Evolutionary conservation across 1,140 invertebrate species (phyloP).

Genomic region (Musca domestica): DNA sequence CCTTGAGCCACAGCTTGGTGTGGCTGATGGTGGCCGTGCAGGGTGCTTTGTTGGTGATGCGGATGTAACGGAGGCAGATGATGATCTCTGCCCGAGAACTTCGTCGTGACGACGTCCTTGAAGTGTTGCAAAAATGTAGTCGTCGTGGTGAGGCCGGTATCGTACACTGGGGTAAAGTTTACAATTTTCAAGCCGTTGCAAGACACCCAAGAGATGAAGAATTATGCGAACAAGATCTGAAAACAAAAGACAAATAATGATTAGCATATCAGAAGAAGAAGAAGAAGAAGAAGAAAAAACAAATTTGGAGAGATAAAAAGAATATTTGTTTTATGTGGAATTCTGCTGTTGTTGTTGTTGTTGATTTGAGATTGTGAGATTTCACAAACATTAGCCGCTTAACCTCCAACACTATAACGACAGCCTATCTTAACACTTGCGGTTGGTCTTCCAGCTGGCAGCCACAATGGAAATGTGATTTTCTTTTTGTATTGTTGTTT

Average conservation of each 20-base stretch:
- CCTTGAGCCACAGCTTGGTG: constrained; percentile 50
- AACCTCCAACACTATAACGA: constrained; percentile 11
- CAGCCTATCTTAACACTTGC: too few species aligned
- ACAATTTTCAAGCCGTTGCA: constrained; percentile 10
- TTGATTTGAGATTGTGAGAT: not conserved
- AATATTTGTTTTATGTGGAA: not conserved
- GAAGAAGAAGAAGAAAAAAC: not conserved
- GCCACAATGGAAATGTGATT: too few species aligned
- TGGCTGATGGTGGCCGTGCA: constrained; percentile 48
- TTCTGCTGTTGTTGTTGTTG: not conserved
- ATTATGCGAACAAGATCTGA: not conserved
- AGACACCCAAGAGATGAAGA: not conserved
- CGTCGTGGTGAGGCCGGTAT: constrained; percentile 54
- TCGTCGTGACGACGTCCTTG: constrained; percentile 54
- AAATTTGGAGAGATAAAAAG: not conserved
- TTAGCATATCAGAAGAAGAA: not conserved
- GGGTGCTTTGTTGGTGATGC: constrained; percentile 31
- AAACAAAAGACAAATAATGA: not conserved
- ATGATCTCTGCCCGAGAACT: constrained; percentile 52
- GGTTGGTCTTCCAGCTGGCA: too few species aligned
- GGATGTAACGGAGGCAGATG: constrained; percentile 50
- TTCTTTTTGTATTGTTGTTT: too few species aligned
- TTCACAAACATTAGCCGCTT: not conserved
- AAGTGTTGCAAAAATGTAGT: constrained; percentile 54
- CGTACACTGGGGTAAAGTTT: constrained; percentile 40